Evolutionary conservation across 2,888 invertebrate genomes (phyloP), one percentile per base, ranked within the genome.

Genomic region (Arenicola marina): DNA sequence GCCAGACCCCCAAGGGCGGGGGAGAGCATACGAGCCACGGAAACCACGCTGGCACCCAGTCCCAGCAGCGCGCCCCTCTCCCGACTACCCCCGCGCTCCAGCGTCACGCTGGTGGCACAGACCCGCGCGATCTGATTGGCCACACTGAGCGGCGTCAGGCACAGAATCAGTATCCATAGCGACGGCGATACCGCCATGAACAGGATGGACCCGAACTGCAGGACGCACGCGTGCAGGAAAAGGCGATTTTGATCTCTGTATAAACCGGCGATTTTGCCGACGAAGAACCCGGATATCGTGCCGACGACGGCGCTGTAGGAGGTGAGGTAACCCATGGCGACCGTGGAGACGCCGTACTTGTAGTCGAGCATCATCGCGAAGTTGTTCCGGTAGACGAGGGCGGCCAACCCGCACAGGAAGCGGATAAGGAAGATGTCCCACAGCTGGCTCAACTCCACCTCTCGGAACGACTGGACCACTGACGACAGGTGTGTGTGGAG

Each of bases 351-450:
- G 2, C 74, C 72, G 69, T 74, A 83, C 54, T 72, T 75, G 45
- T 77, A 70, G 51, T 70, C 71, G 46, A 81, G 66, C 62, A 78
- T 71, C 32, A 79, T 54, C 0, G 76, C 73, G 61, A 80, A 79
- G 64, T 81, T 82, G 51, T 73, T 76, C 15, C 83, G 72, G 62
- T 75, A 82, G 11, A 83, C 61, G 21, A 84, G 68, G 26, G 78
- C 72, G 18, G 82, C 76, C 54, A 81, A 77, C 7, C 80, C 78
- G 33, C 80, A 64, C 26, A 81, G 72, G 60, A 84, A 79, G 56
- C 78, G 77, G n/a, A 80, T 68, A 1, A 78, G 62, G 62, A 83
- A 78, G 24, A 82, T 65, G 62, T 82, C 81, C 80, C 82, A 81
- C 11, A 79, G 66, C 29, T 75, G 61, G 4, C 56, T 29, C 82